Evolutionary conservation across 2,888 invertebrate species (phyloP).

Genomic region (Ceriagrion tenellum): DNA sequence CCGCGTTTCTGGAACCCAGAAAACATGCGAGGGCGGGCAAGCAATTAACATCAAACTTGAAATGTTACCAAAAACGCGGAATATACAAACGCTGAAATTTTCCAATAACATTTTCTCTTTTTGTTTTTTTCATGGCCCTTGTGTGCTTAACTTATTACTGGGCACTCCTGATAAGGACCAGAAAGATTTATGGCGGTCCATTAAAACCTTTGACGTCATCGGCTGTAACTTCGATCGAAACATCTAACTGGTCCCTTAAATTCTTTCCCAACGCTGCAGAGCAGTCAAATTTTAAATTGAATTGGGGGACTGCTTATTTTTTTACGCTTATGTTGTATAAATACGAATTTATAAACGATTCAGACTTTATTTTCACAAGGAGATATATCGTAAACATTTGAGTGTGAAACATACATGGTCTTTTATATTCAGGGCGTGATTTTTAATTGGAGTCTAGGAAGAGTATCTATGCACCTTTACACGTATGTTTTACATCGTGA

Average conservation of each 20-base stretch:
- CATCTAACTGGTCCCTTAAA: background rate
- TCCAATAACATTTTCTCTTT: background rate
- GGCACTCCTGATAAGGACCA: background rate
- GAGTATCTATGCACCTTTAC: too few relatives aligned
- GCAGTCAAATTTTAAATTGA: too few relatives aligned
- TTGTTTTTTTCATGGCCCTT: background rate
- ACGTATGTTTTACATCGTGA: too few relatives aligned
- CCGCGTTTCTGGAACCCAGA: background rate
- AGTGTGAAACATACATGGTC: too few relatives aligned
- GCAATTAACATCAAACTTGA: background rate
- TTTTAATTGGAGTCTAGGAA: too few relatives aligned
- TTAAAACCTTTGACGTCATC: background rate
- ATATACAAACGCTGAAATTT: background rate
- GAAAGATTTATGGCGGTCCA: slow-evolving; percentile 1
- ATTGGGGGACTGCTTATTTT: too few relatives aligned
- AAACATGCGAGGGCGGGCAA: background rate
- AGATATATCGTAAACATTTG: too few relatives aligned
- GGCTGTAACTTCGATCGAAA: background rate
- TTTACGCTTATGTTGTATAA: too few relatives aligned
- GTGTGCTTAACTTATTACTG: background rate
- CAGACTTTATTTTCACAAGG: too few relatives aligned
- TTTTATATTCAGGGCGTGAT: too few relatives aligned
- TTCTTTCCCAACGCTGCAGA: too few relatives aligned
- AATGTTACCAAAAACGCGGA: background rate
- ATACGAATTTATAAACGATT: too few relatives aligned